These are phyloP conservation scores for Bovichtus variegatus DNA, from an alignment of 2,797 vertebrate species.

Conservation along the genomic window DNA sequence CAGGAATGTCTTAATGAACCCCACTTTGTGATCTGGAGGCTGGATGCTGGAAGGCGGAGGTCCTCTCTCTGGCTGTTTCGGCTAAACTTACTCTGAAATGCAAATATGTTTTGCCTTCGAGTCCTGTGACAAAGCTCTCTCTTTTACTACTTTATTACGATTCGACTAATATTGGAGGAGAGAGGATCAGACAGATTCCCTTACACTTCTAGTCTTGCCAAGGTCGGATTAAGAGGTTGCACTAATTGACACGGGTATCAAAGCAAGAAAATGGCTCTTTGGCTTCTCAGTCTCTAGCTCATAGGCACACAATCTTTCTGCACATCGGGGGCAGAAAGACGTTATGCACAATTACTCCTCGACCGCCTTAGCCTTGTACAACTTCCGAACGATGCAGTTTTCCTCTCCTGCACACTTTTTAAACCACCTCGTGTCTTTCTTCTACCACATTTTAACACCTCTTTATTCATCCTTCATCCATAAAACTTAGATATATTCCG, in stretches of 20 bases:
- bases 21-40: slow-evolving; percentile 37
- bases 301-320: neutral
- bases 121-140: slow-evolving; percentile 5
- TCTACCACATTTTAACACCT: slow-evolving; percentile 1
- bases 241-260: neutral
- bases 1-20: slow-evolving; percentile 79
- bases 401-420: neutral
- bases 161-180: slow-evolving; percentile 1
- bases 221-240: neutral
- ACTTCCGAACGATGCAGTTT: slow-evolving; percentile 6
- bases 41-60: slow-evolving; percentile 44
- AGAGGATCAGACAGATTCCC: neutral
- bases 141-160: neutral
- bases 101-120: slow-evolving; percentile 10
- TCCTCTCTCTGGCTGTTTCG: slow-evolving; percentile 36
- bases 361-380: neutral
- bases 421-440: neutral
- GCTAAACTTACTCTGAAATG: slow-evolving; percentile 40
- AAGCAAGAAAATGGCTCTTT: neutral
- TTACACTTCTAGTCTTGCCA: neutral
- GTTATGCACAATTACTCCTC: slow-evolving; percentile 23
- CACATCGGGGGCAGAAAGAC: neutral
- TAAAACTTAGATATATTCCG: neutral
- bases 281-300: neutral
- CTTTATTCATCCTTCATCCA: slow-evolving; percentile 9